Base-by-base conservation (phyloP, 1,140 invertebrate genomes). In the Parapsyche elsis region DNA sequence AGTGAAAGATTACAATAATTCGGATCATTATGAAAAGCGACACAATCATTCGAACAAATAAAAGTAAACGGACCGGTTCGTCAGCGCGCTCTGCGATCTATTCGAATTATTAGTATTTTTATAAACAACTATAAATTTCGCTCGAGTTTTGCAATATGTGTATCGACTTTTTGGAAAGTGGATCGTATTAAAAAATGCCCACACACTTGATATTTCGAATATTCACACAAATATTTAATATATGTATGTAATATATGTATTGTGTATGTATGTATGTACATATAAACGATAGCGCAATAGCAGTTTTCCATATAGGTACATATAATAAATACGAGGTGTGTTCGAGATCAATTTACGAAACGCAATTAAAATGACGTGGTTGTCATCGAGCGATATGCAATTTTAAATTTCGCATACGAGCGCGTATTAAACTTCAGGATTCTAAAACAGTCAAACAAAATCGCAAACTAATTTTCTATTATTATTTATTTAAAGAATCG, bases 21-120 rank as follows among this genome's bases (percentile, higher is more conserved):
- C 64, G 24, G 14, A 16, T 53, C 64, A 67, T 67, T 67, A n/a
- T 67, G 21, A 67, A 67, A 67, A 67, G 26, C 64, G 23, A 67
- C 64, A 23, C 16, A 26, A 67, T 23, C 64, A 67, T 24, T 26
- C 64, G 23, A 14, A 67, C 24, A 61, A 19, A 61, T 19, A 61
- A 21, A 61, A 61, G 9, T 10, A 61, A 21, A 61, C 59, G 19
- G 26, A 67, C 64, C 19, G 23, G 64, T 67, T 67, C 64, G 64
- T 9, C 16, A 26, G 21, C 19, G 57, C 16, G 57, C 16, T 19
- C 21, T 61, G 19, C 57, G 16, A 21, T 61, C 5, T 19, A 16
- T 38, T 38, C 30, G 30, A 38, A 38, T 38, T 38, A 38, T 7
- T 2, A 2, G 10, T 5, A 53, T 12, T 53, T 14, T 53, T 2